phyloP scores from a whole-genome alignment of 2,113 vertebrate genomes.

The Microtus montanus region DNA sequence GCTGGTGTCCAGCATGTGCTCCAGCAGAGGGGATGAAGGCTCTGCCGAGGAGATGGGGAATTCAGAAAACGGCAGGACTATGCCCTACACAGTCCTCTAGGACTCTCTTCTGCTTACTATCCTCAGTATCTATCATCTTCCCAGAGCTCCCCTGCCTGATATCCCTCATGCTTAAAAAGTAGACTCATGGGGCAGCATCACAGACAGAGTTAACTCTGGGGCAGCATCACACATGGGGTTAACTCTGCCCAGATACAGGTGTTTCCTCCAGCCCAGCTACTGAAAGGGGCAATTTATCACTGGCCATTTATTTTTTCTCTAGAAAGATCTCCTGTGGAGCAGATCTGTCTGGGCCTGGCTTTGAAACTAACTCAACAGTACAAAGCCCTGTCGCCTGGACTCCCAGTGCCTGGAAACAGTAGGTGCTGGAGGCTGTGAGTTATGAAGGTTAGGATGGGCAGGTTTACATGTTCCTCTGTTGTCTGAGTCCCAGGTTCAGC shows the following conservation, averaged over 20 bases:
- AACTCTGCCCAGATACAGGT: accelerated
- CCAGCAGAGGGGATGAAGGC: no score
- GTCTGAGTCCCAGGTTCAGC: not conserved
- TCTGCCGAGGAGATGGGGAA: not conserved
- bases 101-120: accelerated
- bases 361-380: not conserved
- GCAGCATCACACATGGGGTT: accelerated
- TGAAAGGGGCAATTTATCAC: accelerated
- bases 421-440: not conserved
- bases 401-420: not conserved
- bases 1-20: accelerated
- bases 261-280: not conserved
- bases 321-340: accelerated
- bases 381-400: not conserved
- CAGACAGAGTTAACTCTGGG: no score
- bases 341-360: not conserved
- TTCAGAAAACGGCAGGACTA: not conserved
- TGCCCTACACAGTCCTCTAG: accelerated
- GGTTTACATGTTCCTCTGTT: not conserved
- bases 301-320: accelerated
- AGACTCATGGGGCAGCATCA: no score
- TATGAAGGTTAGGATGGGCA: not conserved
- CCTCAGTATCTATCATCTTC: accelerated
- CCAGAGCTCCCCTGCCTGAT: accelerated
- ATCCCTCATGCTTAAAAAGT: accelerated